Conservation (phyloP, 2,797 vertebrate genomes). For the Erpetoichthys calabaricus region DNA sequence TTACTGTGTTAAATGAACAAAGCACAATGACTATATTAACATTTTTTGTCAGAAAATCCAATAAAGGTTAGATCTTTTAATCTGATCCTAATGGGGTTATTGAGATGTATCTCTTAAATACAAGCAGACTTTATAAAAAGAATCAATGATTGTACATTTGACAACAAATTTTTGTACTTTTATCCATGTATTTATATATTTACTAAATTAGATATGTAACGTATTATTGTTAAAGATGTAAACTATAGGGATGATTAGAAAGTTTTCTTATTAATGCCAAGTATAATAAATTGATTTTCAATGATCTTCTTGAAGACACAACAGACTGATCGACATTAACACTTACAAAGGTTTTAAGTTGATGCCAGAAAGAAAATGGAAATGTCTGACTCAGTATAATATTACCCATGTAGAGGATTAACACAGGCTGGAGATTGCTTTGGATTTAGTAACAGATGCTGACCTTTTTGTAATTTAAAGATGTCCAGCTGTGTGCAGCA, state of each 20-base stretch:
- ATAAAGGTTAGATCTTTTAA: no score
- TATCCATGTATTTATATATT: no score
- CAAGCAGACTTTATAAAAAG: no score
- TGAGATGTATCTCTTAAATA: no score
- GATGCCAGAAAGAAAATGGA: slow-evolving; percentile 8
- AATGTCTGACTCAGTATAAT: slow-evolving; percentile 14
- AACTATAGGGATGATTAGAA: not conserved
- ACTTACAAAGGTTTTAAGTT: slow-evolving; percentile 14
- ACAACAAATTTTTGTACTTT: no score
- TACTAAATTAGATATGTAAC: no score
- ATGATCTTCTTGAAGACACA: slow-evolving; percentile 9
- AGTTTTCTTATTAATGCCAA: slow-evolving; percentile 6
- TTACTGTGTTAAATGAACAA: no score
- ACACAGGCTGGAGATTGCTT: slow-evolving; percentile 8
- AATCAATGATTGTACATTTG: no score
- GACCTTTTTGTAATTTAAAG: slow-evolving; percentile 4
- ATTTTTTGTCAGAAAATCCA: no score
- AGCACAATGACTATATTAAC: no score
- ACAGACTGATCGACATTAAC: not conserved
- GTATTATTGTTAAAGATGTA: no score
- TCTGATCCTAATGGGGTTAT: no score
- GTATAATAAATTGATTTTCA: slow-evolving; percentile 9
- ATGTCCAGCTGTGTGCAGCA: slow-evolving; percentile 1
- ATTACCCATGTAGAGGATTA: slow-evolving; percentile 13
- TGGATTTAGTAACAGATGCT: slow-evolving; percentile 13